A percentile compares a stretch with the other conserved stretches of the same genome.
Conservation (phyloP, 1,140 invertebrate genomes). For the Nymphalis io region DNA sequence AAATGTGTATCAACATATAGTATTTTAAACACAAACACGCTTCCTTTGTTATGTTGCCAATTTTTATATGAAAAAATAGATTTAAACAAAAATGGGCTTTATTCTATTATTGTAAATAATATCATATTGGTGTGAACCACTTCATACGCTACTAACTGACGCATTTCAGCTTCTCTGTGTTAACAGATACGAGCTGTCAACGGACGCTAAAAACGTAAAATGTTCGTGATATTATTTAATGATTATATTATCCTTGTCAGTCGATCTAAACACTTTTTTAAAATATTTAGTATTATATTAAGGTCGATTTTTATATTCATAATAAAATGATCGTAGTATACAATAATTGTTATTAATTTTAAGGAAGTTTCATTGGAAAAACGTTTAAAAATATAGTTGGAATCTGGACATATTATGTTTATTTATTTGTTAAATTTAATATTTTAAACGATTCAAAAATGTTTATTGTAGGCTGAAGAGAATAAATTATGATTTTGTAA, state of each 20-base stretch:
- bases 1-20: background rate
- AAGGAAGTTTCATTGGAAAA: too few relatives aligned
- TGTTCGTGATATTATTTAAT: background rate
- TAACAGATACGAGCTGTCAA: background rate
- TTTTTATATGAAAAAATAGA: background rate
- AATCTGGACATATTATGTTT: too few relatives aligned
- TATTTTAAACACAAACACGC: background rate
- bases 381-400: too few relatives aligned
- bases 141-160: background rate
- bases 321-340: too few relatives aligned
- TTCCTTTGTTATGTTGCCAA: slow-evolving; percentile 8
- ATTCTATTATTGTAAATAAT: background rate
- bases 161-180: background rate
- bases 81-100: background rate
- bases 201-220: background rate
- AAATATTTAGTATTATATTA: too few relatives aligned
- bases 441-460: too few relatives aligned
- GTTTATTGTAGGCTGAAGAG: too few relatives aligned
- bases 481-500: too few relatives aligned
- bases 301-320: too few relatives aligned
- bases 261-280: too few relatives aligned
- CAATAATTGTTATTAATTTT: too few relatives aligned
- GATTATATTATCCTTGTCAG: background rate
- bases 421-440: too few relatives aligned
- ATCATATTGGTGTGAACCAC: background rate